Conservation (phyloP, 2,113 vertebrate genomes). For the Sceloporus undulatus region DNA sequence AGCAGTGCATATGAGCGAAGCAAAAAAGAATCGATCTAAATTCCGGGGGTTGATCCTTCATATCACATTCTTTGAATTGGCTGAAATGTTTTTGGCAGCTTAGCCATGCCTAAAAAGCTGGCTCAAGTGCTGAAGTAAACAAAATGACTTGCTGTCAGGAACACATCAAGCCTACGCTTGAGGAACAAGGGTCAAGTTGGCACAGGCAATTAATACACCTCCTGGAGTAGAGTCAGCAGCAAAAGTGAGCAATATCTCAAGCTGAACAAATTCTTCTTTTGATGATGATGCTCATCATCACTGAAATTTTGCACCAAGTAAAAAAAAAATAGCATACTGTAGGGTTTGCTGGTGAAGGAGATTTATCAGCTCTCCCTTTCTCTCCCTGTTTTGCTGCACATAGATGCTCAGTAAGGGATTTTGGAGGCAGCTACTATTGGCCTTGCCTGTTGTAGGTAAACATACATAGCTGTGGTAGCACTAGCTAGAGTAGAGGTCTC, state of each 20-base stretch:
- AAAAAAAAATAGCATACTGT: too few relatives aligned
- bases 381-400: too few relatives aligned
- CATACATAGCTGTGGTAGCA: too few relatives aligned
- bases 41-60: not conserved
- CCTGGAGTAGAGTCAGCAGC: not conserved
- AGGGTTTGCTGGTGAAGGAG: too few relatives aligned
- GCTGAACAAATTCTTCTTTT: not conserved
- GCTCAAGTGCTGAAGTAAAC: slow-evolving; percentile 8
- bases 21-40: not conserved
- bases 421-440: too few relatives aligned
- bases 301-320: too few relatives aligned
- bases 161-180: not conserved
- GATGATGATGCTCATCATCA: too few relatives aligned
- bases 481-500: too few relatives aligned
- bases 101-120: not conserved
- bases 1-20: not conserved
- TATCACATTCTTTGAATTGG: slow-evolving; percentile 11
- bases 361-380: too few relatives aligned
- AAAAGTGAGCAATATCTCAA: not conserved
- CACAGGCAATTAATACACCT: not conserved
- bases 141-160: slow-evolving; percentile 14
- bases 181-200: not conserved
- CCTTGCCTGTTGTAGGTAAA: too few relatives aligned
- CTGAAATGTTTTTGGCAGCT: slow-evolving; percentile 7
- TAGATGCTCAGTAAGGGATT: too few relatives aligned